Evolutionary conservation across 2,113 vertebrate species (phyloP).

Genomic region (Microtus pennsylvanicus): DNA sequence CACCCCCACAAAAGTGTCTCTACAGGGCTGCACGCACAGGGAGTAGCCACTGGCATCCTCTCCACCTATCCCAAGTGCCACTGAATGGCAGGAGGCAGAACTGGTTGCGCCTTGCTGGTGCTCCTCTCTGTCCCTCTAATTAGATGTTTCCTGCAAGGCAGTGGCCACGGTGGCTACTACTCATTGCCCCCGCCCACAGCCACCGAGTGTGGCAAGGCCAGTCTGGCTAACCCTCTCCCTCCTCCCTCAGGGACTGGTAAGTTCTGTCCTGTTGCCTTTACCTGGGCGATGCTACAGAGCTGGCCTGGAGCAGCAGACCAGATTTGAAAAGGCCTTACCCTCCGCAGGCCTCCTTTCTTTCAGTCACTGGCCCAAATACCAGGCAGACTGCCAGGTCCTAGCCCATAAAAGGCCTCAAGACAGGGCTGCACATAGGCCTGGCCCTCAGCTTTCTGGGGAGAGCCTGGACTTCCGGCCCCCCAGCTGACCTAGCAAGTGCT

Average conservation of each 20-base stretch:
- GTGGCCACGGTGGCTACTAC: conserved; percentile 42
- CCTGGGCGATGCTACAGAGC: not conserved
- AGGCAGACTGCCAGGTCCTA: not conserved
- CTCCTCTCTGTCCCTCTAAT: conserved; percentile 75
- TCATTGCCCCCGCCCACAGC: conserved; percentile 59
- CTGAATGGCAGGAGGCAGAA: conserved; percentile 58
- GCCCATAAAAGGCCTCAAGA: not conserved
- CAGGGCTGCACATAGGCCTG: not conserved
- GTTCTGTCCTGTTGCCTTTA: not conserved
- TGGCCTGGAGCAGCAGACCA: not conserved
- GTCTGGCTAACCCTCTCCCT: not conserved
- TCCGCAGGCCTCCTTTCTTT: not conserved
- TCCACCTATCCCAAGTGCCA: conserved; percentile 42
- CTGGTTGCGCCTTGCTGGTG: conserved; percentile 61
- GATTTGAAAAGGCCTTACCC: not conserved
- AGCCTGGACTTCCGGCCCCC: not conserved
- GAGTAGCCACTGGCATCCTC: not conserved
- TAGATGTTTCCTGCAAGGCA: conserved; percentile 78
- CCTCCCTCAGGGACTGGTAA: not conserved
- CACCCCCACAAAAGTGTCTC: conserved; percentile 50
- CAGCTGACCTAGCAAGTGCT: not conserved
- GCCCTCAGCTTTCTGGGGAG: not conserved
- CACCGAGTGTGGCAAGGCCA: conserved; percentile 32
- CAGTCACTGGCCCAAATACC: not conserved
- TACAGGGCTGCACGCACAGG: not conserved